Evolutionary conservation across 64 coral and sea anemone species (phyloP).

Genomic region (Dendrophyllia cribrosa): DNA sequence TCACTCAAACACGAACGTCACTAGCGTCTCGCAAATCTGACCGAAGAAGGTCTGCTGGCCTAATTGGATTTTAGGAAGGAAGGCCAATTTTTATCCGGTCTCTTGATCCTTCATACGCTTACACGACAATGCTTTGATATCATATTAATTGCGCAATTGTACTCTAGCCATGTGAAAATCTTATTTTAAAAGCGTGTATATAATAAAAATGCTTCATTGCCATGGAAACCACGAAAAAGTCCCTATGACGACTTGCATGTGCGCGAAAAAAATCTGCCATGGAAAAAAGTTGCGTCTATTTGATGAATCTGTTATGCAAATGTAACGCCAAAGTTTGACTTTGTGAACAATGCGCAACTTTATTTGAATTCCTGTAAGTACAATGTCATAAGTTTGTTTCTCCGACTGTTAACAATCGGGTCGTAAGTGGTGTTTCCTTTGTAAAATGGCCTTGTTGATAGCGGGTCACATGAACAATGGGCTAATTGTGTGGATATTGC

Average conservation of each 20-base stretch:
- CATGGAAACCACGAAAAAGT: neutral
- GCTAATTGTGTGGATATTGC: neutral
- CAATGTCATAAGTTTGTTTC: neutral
- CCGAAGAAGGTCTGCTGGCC: neutral
- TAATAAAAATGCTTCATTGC: neutral
- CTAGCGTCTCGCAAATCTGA: neutral
- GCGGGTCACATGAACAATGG: slow-evolving; percentile 13
- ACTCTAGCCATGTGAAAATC: too few relatives aligned
- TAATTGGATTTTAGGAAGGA: neutral
- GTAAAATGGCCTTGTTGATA: slow-evolving; percentile 36
- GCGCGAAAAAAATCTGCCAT: neutral
- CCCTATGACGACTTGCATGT: neutral
- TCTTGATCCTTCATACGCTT: slow-evolving; percentile 2
- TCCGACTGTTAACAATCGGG: neutral
- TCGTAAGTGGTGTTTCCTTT: slow-evolving; percentile 41
- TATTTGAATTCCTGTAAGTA: slow-evolving; percentile 43
- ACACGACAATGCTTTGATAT: neutral
- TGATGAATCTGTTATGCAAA: neutral
- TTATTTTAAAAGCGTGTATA: neutral
- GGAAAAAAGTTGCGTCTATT: neutral
- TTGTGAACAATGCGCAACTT: neutral
- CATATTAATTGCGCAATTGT: slow-evolving; percentile 32
- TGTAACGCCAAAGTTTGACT: neutral
- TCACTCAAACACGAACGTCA: neutral
- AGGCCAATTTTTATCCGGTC: neutral